These are phyloP conservation scores for Toxonevra muliebris DNA, from an alignment of 2,888 invertebrate genomes.

Conservation along the genomic window DNA sequence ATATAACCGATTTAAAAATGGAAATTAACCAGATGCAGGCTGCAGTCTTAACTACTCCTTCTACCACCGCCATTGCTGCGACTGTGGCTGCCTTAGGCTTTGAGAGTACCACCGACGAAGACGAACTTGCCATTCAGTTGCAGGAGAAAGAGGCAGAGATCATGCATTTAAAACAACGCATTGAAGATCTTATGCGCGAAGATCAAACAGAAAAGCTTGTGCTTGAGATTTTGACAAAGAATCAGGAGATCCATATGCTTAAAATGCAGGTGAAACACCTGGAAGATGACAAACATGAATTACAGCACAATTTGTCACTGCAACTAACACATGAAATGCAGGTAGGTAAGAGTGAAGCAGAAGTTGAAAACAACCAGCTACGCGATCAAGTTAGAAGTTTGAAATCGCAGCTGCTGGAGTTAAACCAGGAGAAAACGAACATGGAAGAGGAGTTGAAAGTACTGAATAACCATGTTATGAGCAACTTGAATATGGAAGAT, in stretches of 20 bases:
- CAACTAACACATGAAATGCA: conserved; percentile 51
- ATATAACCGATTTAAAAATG: conserved; percentile 35
- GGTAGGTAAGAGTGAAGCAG: conserved; percentile 35
- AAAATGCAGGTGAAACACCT: conserved; percentile 64
- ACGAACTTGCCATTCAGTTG: conserved; percentile 52
- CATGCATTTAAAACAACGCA: conserved; percentile 59
- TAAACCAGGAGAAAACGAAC: conserved; percentile 54
- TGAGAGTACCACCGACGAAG: conserved; percentile 29
- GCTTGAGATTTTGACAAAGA: conserved; percentile 60
- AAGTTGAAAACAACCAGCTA: conserved; percentile 22
- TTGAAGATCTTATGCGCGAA: conserved; percentile 65
- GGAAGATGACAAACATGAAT: conserved; percentile 63
- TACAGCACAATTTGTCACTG: conserved; percentile 57
- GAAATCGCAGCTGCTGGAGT: conserved; percentile 45
- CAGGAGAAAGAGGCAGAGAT: conserved; percentile 62
- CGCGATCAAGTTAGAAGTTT: conserved; percentile 37
- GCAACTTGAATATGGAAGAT: conserved; percentile 59
- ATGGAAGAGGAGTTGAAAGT: conserved; percentile 63
- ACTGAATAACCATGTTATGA: conserved; percentile 62
- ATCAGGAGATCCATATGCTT: conserved; percentile 64
- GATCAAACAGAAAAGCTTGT: conserved; percentile 62
- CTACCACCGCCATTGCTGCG: not conserved
- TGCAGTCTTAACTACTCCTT: conserved; percentile 11
- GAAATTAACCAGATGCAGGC: conserved; percentile 31
- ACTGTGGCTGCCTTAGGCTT: not conserved